Conservation (phyloP, 2,797 vertebrate species). For the Furcifer pardalis region DNA sequence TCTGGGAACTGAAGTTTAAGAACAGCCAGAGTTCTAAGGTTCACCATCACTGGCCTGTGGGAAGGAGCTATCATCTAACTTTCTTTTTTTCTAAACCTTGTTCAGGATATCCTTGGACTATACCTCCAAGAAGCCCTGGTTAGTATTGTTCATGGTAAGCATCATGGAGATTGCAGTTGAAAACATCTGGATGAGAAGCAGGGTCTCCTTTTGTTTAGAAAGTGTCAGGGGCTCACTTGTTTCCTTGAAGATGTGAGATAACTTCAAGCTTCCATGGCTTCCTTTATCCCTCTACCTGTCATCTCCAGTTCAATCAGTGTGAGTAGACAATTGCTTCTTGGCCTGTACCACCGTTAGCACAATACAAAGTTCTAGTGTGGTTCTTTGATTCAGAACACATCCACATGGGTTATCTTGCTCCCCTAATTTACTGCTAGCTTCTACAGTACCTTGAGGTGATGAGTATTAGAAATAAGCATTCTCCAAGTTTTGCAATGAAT, state of each 20-base stretch:
- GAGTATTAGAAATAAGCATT: slow-evolving; percentile 13
- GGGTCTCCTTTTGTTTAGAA: too few relatives aligned
- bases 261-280: background rate
- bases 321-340: background rate
- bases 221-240: background rate
- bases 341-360: background rate
- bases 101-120: too few relatives aligned
- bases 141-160: too few relatives aligned
- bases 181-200: too few relatives aligned
- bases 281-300: background rate
- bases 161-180: too few relatives aligned
- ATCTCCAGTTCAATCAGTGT: background rate
- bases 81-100: too few relatives aligned
- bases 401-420: background rate
- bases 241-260: background rate
- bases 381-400: background rate
- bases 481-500: background rate
- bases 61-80: too few relatives aligned
- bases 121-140: too few relatives aligned
- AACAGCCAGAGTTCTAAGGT: too few relatives aligned
- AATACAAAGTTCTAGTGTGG: background rate
- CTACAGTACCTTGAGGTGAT: background rate
- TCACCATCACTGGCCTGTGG: too few relatives aligned
- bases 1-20: too few relatives aligned
- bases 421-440: background rate